phyloP scores from a whole-genome alignment of 1,140 invertebrate species.

The Cyphomyrmex costatus region DNA sequence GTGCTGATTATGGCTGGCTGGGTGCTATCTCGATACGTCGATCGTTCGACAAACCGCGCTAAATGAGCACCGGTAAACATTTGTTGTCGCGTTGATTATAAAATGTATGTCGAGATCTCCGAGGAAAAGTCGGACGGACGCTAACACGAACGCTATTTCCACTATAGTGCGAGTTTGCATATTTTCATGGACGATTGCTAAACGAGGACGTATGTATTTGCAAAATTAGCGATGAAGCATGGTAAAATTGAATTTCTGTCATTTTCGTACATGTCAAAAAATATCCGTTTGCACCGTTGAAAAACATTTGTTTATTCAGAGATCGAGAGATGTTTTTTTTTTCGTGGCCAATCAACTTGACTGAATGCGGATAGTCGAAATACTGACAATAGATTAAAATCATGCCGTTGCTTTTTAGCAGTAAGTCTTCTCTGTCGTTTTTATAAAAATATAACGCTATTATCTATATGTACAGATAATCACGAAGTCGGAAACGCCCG shows the following conservation, averaged over 20 bases:
- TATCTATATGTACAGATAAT: conserved; percentile 71
- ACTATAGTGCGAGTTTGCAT: conserved; percentile 31
- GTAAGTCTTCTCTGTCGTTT: conserved; percentile 35
- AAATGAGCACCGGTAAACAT: conserved; percentile 69
- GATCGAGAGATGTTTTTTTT: not conserved
- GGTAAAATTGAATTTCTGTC: conserved; percentile 37
- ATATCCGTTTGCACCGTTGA: conserved; percentile 26
- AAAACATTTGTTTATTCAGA: conserved; percentile 24
- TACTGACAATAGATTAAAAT: conserved; percentile 25
- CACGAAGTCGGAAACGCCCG: conserved; percentile 45
- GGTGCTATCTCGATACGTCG: conserved; percentile 64
- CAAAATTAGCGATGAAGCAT: conserved; percentile 38
- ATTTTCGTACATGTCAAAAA: conserved; percentile 31
- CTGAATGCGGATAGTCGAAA: not conserved
- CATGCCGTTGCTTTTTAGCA: conserved; percentile 15
- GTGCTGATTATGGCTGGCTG: conserved; percentile 66
- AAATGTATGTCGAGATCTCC: conserved; percentile 59
- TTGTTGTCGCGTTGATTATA: conserved; percentile 49
- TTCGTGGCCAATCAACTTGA: conserved; percentile 1
- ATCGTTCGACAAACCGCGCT: conserved; percentile 63
- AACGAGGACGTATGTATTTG: conserved; percentile 54
- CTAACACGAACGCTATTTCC: conserved; percentile 53
- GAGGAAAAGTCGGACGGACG: conserved; percentile 63
- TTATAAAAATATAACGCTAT: conserved; percentile 74
- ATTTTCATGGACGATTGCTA: conserved; percentile 55